A percentile compares a stretch with the other conserved stretches of the same genome.
Evolutionary conservation across 2,113 vertebrate species (phyloP).

Genomic region (Oplegnathus fasciatus): DNA sequence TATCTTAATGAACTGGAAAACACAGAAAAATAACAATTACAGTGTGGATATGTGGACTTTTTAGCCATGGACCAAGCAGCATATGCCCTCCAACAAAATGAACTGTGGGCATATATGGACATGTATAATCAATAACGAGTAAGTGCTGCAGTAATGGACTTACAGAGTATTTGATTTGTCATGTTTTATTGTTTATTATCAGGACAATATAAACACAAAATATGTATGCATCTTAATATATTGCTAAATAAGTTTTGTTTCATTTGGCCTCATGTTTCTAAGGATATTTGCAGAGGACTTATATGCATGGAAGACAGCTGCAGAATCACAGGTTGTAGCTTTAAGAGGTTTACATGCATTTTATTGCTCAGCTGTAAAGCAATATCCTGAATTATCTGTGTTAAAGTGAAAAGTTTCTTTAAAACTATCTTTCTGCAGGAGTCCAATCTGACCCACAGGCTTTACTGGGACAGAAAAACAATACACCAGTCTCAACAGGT

Average conservation of each 20-base stretch:
- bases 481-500: constrained; percentile 10
- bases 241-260: not conserved
- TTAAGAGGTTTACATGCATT: constrained; percentile 2
- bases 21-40: not conserved
- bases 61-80: not conserved
- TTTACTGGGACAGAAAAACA: constrained; percentile 20
- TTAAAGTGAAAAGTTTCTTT: not conserved
- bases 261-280: not conserved
- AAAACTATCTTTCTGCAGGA: not conserved
- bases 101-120: not conserved
- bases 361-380: not conserved
- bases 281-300: constrained; percentile 16
- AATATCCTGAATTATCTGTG: not conserved
- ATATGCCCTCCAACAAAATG: not conserved
- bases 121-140: not conserved
- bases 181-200: not conserved
- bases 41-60: not conserved
- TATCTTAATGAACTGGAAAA: not conserved
- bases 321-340: constrained; percentile 16
- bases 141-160: not conserved
- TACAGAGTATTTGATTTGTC: not conserved
- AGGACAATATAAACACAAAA: not conserved
- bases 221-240: not conserved
- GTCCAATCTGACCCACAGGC: constrained; percentile 12
- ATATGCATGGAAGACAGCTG: not conserved